Conservation (phyloP, 1,140 invertebrate species). For the Lasaia peninsularis region DNA sequence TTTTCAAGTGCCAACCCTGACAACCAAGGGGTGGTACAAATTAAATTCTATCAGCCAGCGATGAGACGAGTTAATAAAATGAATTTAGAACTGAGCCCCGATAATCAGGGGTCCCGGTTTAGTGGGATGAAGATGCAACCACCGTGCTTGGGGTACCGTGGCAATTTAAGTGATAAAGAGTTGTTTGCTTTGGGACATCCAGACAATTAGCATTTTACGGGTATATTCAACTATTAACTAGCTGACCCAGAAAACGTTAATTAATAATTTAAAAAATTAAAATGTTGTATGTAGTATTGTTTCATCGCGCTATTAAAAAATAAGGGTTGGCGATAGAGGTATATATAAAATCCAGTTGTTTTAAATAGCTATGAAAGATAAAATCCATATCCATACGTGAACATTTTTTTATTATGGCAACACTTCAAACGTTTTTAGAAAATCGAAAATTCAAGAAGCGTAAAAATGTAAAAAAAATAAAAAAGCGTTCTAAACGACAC, state of each 20-base stretch:
- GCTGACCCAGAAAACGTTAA: too few species aligned
- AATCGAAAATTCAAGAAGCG: background rate
- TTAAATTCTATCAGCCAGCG: constrained; percentile 67
- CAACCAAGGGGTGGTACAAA: constrained; percentile 26
- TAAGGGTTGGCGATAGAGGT: too few species aligned
- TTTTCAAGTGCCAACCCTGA: constrained; percentile 18
- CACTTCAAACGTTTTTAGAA: too few species aligned
- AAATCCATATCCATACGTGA: too few species aligned
- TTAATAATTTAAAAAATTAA: too few species aligned
- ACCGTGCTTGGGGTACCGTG: constrained; percentile 40
- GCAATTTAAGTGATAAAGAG: constrained; percentile 56
- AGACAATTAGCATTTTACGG: constrained; percentile 13
- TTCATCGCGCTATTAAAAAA: too few species aligned
- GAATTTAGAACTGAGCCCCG: constrained; percentile 55
- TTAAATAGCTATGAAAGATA: too few species aligned
- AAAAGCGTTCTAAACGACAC: constrained; percentile 27
- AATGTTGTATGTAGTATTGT: too few species aligned
- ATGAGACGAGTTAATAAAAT: constrained; percentile 74
- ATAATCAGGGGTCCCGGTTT: constrained; percentile 41
- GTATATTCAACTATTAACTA: too few species aligned
- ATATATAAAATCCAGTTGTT: too few species aligned
- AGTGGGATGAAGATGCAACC: constrained; percentile 30
- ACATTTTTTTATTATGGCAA: too few species aligned
- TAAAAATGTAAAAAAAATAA: constrained; percentile 17
- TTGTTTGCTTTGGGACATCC: constrained; percentile 50